Conservation (phyloP, 2,888 invertebrate genomes). For the Athalia circularis region DNA sequence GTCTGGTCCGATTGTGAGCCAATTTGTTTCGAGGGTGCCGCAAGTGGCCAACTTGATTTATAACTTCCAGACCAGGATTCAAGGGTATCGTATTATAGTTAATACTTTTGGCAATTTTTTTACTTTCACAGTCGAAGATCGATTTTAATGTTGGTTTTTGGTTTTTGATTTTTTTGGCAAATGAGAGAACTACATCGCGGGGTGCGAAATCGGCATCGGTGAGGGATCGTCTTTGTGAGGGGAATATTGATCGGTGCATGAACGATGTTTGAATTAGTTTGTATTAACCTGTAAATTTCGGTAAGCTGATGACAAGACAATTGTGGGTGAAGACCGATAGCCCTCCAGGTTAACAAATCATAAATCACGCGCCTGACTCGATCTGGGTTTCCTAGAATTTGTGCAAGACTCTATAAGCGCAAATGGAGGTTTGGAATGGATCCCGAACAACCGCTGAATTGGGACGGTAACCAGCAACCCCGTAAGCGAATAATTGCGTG, state of each 20-base stretch:
- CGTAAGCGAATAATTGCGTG: too few relatives aligned
- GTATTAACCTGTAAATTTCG: not conserved
- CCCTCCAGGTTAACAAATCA: conserved; percentile 21
- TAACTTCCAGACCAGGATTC: not conserved
- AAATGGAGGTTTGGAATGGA: not conserved
- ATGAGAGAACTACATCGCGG: too few relatives aligned
- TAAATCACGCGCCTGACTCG: conserved; percentile 26
- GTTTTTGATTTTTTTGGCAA: too few relatives aligned
- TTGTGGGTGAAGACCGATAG: conserved; percentile 28
- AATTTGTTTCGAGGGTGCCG: conserved; percentile 18
- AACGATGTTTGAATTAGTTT: too few relatives aligned
- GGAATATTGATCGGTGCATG: too few relatives aligned
- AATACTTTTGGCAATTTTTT: too few relatives aligned
- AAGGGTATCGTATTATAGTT: not conserved
- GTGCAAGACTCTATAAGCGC: not conserved
- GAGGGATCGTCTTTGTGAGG: too few relatives aligned
- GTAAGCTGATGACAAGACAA: not conserved
- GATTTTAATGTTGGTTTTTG: too few relatives aligned
- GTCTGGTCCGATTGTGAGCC: not conserved
- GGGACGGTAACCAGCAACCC: not conserved
- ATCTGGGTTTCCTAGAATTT: conserved; percentile 19
- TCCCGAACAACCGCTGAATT: not conserved
- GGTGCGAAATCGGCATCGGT: too few relatives aligned
- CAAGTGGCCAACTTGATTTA: conserved; percentile 19
- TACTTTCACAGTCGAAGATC: too few relatives aligned